Evolutionary conservation across 2,113 vertebrate genomes (phyloP).

Genomic region (Oplegnathus fasciatus): DNA sequence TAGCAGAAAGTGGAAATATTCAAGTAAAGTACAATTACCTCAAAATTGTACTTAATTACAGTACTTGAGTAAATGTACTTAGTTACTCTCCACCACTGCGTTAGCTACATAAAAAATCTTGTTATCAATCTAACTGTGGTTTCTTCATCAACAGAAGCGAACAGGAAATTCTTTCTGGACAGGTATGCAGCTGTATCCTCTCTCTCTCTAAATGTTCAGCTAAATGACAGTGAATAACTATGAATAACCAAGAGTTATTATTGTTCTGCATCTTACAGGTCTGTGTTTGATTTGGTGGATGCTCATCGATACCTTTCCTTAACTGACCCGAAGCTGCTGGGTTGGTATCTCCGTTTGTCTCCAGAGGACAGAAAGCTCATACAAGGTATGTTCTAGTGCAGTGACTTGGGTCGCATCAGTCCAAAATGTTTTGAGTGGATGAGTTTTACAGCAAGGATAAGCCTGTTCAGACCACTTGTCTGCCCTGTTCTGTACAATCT

Average conservation of each 20-base stretch:
- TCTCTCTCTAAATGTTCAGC: background rate
- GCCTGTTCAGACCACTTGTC: background rate
- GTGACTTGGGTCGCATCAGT: too few species aligned
- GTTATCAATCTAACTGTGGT: background rate
- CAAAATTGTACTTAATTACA: too few species aligned
- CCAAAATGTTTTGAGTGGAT: too few species aligned
- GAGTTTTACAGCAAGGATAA: background rate
- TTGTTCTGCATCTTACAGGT: slow-evolving; percentile 46
- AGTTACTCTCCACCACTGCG: too few species aligned
- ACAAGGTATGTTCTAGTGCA: slow-evolving; percentile 69
- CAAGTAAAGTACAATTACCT: too few species aligned
- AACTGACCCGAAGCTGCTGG: slow-evolving; percentile 67
- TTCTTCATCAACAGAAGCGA: slow-evolving; percentile 13
- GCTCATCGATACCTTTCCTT: slow-evolving; percentile 41
- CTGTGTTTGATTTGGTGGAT: slow-evolving; percentile 73
- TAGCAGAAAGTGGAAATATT: too few species aligned
- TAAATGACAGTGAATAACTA: too few species aligned
- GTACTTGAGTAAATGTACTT: too few species aligned
- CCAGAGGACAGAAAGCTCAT: slow-evolving; percentile 70
- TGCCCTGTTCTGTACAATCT: background rate
- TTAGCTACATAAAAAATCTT: too few species aligned
- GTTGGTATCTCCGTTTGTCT: slow-evolving; percentile 73
- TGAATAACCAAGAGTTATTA: background rate
- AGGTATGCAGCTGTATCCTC: slow-evolving; percentile 53
- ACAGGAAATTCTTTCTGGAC: slow-evolving; percentile 54